Evolutionary conservation across 1,140 invertebrate species (phyloP).

Genomic region (Solen grandis): DNA sequence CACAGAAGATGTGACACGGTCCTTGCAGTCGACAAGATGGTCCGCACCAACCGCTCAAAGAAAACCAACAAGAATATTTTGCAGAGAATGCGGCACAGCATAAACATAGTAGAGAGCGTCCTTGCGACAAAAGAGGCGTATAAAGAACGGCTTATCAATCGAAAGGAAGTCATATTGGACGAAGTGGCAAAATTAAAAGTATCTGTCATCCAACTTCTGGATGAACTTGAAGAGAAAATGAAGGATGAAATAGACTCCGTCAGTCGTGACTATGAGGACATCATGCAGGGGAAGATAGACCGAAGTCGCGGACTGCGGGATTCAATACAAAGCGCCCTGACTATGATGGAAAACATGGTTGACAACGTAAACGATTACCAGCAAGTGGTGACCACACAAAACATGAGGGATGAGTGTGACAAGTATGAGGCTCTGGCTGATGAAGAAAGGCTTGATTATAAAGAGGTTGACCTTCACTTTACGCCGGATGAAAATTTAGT

Average conservation of each 20-base stretch:
- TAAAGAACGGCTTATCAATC: conserved; percentile 11
- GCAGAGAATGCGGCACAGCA: conserved; percentile 33
- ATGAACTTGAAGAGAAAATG: conserved; percentile 49
- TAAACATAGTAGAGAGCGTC: conserved; percentile 36
- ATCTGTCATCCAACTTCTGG: conserved; percentile 44
- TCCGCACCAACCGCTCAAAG: not conserved
- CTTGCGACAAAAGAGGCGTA: conserved; percentile 26
- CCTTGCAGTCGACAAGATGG: conserved; percentile 7
- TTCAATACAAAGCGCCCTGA: conserved; percentile 37
- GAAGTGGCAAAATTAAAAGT: conserved; percentile 43
- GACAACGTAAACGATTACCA: conserved; percentile 26
- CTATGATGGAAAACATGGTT: conserved; percentile 5
- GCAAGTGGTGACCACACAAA: conserved; percentile 30
- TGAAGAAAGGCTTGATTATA: conserved; percentile 46
- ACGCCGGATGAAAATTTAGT: conserved; percentile 47
- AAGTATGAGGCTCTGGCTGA: conserved; percentile 51
- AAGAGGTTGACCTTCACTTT: conserved; percentile 46
- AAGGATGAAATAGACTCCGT: conserved; percentile 51
- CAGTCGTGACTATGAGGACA: conserved; percentile 47
- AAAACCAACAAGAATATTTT: conserved; percentile 28
- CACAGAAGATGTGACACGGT: conserved; percentile 46
- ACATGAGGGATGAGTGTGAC: conserved; percentile 28
- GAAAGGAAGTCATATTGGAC: conserved; percentile 45
- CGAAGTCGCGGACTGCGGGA: conserved; percentile 43
- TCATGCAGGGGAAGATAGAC: conserved; percentile 41